Conservation (phyloP, 2,113 vertebrate genomes). For the Hyperoodon ampullatus region DNA sequence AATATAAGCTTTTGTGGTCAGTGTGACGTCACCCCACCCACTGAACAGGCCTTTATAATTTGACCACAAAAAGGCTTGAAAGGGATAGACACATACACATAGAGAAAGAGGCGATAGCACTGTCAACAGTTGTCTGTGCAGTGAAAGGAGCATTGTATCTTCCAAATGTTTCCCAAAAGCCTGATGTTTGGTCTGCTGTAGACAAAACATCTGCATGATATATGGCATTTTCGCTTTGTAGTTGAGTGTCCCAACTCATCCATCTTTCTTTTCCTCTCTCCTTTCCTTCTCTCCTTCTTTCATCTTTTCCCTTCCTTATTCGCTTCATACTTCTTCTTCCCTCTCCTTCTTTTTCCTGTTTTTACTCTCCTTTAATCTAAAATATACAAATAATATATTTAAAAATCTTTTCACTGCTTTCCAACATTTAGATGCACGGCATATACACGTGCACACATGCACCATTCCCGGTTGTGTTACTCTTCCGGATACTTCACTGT, state of each 20-base stretch:
- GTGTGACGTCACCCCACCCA: conserved; percentile 75
- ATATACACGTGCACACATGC: too few relatives aligned
- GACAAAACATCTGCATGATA: conserved; percentile 77
- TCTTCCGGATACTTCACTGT: background rate
- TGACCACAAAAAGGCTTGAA: conserved; percentile 78
- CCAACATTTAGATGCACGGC: background rate
- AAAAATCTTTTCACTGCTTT: background rate
- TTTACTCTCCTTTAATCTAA: background rate
- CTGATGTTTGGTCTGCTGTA: conserved; percentile 62
- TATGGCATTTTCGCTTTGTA: conserved; percentile 52
- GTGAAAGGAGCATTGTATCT: conserved; percentile 70
- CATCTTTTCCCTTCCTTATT: background rate
- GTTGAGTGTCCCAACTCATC: background rate
- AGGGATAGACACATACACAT: conserved; percentile 65
- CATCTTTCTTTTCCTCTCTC: background rate
- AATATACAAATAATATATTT: background rate
- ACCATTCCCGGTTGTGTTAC: background rate
- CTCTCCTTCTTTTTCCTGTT: background rate
- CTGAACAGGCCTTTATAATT: conserved; percentile 80
- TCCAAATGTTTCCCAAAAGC: conserved; percentile 64
- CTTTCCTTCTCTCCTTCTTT: background rate
- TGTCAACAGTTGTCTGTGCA: conserved; percentile 59
- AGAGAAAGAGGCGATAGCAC: conserved; percentile 51
- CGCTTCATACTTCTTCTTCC: background rate
- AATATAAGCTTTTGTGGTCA: conserved; percentile 81